Evolutionary conservation across 2,113 vertebrate species (phyloP).

Genomic region (Chinchilla lanigera): DNA sequence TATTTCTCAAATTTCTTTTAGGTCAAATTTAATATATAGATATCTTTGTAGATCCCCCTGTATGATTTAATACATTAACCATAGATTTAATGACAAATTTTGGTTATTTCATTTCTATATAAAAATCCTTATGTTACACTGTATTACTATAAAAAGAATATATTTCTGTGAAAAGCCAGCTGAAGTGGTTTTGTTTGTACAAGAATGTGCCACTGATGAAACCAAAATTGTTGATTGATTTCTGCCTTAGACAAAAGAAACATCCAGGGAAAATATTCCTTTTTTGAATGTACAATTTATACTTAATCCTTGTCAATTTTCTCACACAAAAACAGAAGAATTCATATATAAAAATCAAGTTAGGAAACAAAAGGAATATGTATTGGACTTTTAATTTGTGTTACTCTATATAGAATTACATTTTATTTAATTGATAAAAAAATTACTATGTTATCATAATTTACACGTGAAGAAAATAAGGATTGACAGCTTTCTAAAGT

Average conservation of each 20-base stretch:
- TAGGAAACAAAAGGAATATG: not conserved
- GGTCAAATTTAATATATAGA: not conserved
- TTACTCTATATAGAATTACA: not conserved
- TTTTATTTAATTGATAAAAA: slow-evolving; percentile 28
- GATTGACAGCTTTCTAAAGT: not conserved
- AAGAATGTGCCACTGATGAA: not conserved
- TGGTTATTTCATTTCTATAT: not conserved
- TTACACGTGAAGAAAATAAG: not conserved
- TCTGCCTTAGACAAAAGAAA: not conserved
- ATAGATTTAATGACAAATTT: not conserved
- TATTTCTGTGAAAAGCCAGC: not conserved
- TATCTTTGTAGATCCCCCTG: not conserved
- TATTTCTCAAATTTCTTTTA: not conserved
- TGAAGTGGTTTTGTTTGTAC: not conserved
- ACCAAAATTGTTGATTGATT: not conserved
- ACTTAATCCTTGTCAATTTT: not conserved
- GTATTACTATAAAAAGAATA: not conserved
- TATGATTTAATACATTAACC: not conserved
- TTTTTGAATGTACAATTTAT: slow-evolving; percentile 23
- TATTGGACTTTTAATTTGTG: not conserved
- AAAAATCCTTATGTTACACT: not conserved
- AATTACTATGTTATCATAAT: not conserved
- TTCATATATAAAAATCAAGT: not conserved
- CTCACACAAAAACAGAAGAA: not conserved
- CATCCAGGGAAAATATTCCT: not conserved